phyloP scores from a whole-genome alignment of 1,140 invertebrate species.

The Aphelenchoides fujianensis region DNA sequence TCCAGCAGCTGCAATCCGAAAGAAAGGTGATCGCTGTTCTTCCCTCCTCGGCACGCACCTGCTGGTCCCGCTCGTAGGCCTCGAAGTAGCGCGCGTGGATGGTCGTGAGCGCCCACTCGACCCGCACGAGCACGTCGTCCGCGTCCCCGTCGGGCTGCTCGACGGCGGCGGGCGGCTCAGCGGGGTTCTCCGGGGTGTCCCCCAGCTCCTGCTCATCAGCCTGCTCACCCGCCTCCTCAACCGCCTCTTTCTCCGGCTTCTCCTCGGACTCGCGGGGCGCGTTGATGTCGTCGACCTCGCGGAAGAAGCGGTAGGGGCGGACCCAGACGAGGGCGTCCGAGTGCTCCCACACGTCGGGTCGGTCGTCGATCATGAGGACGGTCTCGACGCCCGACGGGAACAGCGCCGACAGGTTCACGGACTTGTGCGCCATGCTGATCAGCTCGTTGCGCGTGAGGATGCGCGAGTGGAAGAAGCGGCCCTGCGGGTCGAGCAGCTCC shows the following conservation, averaged over 20 bases:
- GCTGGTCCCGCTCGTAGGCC: not conserved
- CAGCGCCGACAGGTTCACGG: slow-evolving; percentile 87
- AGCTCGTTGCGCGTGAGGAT: slow-evolving; percentile 97
- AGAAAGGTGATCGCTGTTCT: not conserved
- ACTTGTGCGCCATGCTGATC: slow-evolving; percentile 90
- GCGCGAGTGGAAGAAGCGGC: slow-evolving; percentile 79
- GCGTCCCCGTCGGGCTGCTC: not conserved
- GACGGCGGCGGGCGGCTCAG: too few species aligned
- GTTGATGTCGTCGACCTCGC: slow-evolving; percentile 97
- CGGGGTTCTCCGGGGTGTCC: too few species aligned
- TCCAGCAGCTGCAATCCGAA: slow-evolving; percentile 2
- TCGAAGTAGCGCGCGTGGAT: slow-evolving; percentile 13
- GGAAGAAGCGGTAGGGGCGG: slow-evolving; percentile 94
- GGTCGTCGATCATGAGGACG: slow-evolving; percentile 97
- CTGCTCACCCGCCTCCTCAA: too few species aligned
- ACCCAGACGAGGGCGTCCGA: slow-evolving; percentile 41
- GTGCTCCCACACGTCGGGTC: slow-evolving; percentile 97
- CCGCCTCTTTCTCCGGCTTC: slow-evolving; percentile 1
- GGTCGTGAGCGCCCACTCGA: slow-evolving; percentile 11
- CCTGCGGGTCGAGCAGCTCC: slow-evolving; percentile 78
- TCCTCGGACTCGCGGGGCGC: too few species aligned
- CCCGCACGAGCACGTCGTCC: not conserved
- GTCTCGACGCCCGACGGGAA: slow-evolving; percentile 96
- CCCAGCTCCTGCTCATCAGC: too few species aligned
- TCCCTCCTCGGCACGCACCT: not conserved